These are phyloP conservation scores for Phoenoteleia sp. DNA, from an alignment of 2,888 invertebrate species.

Conservation along the genomic window DNA sequence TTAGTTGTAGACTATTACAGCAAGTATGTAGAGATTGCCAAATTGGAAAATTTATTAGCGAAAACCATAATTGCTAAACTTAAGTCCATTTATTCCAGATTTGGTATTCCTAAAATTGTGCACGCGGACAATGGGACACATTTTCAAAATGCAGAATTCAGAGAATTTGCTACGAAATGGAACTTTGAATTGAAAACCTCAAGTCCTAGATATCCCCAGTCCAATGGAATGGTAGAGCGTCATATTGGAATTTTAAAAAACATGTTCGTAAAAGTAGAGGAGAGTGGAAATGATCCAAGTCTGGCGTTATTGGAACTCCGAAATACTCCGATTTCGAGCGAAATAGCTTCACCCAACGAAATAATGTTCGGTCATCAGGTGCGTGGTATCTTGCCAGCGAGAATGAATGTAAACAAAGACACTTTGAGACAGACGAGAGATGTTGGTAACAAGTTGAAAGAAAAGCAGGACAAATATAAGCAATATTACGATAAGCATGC, in stretches of 20 bases:
- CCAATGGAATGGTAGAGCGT: slow-evolving; percentile 72
- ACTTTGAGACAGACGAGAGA: too few relatives aligned
- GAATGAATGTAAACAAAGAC: not conserved
- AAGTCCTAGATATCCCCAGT: slow-evolving; percentile 67
- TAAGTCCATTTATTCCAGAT: slow-evolving; percentile 44
- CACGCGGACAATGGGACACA: slow-evolving; percentile 67
- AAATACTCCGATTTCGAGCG: slow-evolving; percentile 68
- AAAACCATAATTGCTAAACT: slow-evolving; percentile 33
- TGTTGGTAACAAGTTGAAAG: not conserved
- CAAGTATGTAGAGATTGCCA: slow-evolving; percentile 60
- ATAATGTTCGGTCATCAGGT: not conserved
- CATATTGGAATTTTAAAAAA: slow-evolving; percentile 74
- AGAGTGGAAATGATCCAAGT: slow-evolving; percentile 56
- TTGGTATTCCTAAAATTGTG: slow-evolving; percentile 52
- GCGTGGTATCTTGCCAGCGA: not conserved
- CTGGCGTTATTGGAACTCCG: slow-evolving; percentile 73
- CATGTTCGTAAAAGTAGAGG: slow-evolving; percentile 70
- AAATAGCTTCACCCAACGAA: not conserved
- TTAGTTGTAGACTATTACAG: slow-evolving; percentile 6
- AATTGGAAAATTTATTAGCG: slow-evolving; percentile 30
- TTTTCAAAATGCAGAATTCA: slow-evolving; percentile 48
- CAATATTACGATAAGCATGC: not conserved
- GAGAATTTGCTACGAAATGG: slow-evolving; percentile 61
- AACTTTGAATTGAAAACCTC: slow-evolving; percentile 58
- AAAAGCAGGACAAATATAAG: not conserved